Conservation (phyloP, 2,113 vertebrate species). For the Lucifuga dentata region DNA sequence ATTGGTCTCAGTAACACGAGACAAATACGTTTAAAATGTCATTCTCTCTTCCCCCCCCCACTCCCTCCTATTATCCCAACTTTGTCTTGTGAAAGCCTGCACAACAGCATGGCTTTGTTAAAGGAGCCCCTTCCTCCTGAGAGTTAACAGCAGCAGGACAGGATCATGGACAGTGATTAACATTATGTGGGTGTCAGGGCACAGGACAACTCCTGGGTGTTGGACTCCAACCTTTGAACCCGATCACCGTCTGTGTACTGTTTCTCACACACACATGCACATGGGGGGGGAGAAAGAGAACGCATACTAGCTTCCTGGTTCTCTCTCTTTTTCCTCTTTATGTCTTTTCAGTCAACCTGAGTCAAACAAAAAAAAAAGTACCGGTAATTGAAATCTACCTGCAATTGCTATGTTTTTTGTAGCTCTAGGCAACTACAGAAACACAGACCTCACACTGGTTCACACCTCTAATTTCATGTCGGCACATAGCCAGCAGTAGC, state of each 20-base stretch:
- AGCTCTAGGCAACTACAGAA: conserved; percentile 17
- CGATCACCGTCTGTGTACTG: conserved; percentile 47
- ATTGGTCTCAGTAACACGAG: no score
- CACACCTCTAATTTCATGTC: neutral
- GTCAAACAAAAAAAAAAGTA: conserved; percentile 51
- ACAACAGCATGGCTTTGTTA: conserved; percentile 16
- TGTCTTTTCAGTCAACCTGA: conserved; percentile 46
- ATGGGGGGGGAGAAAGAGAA: conserved; percentile 34
- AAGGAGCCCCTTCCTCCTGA: conserved; percentile 18
- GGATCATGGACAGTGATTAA: conserved; percentile 59
- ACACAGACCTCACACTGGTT: conserved; percentile 13
- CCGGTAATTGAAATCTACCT: conserved; percentile 39
- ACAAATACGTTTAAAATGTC: no score
- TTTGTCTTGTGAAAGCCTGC: conserved; percentile 16
- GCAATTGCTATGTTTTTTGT: conserved; percentile 43
- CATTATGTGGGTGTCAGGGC: conserved; percentile 50
- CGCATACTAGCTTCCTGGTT: conserved; percentile 43
- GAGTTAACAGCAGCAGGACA: conserved; percentile 43
- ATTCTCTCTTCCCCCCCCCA: no score
- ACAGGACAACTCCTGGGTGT: conserved; percentile 41
- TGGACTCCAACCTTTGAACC: conserved; percentile 44
- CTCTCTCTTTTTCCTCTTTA: conserved; percentile 43
- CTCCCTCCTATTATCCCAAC: no score
- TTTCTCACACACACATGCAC: conserved; percentile 18
- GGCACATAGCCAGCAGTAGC: no score